phyloP scores from a whole-genome alignment of 2,113 vertebrate species.

The Rhegmatorhina hoffmannsi region DNA sequence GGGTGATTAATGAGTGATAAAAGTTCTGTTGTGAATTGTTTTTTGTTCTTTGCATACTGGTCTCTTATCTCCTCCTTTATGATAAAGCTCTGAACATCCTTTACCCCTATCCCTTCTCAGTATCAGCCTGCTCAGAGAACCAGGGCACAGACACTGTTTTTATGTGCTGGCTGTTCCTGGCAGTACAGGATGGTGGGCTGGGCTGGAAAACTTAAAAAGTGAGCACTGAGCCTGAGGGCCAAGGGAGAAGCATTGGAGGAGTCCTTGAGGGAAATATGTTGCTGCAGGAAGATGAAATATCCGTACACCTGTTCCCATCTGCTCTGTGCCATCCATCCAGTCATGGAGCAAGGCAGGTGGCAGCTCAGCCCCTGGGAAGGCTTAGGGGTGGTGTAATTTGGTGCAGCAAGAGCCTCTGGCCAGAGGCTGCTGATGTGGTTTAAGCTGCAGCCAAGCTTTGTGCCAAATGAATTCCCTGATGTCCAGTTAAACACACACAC shows the following conservation, averaged over 20 bases:
- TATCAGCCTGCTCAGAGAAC: slow-evolving; percentile 18
- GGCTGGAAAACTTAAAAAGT: neutral
- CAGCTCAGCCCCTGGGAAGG: neutral
- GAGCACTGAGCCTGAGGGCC: neutral
- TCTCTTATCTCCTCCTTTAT: neutral
- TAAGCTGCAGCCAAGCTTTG: neutral
- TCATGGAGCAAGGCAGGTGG: neutral
- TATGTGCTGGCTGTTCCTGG: neutral
- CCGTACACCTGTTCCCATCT: neutral
- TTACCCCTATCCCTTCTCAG: neutral
- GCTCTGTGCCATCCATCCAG: neutral
- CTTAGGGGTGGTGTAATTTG: neutral
- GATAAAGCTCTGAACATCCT: neutral
- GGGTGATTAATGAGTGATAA: slow-evolving; percentile 3
- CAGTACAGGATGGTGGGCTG: neutral
- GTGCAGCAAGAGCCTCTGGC: neutral
- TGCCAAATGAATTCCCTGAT: neutral
- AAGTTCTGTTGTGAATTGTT: neutral
- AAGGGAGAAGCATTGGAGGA: neutral
- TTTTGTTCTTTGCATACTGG: neutral
- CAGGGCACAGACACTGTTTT: neutral
- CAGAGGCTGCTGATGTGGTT: neutral
- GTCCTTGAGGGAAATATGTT: neutral
- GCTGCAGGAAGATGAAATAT: neutral
- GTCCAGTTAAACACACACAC: neutral